Conservation (phyloP, 2,888 invertebrate species). For the Cremastinae sp. region DNA sequence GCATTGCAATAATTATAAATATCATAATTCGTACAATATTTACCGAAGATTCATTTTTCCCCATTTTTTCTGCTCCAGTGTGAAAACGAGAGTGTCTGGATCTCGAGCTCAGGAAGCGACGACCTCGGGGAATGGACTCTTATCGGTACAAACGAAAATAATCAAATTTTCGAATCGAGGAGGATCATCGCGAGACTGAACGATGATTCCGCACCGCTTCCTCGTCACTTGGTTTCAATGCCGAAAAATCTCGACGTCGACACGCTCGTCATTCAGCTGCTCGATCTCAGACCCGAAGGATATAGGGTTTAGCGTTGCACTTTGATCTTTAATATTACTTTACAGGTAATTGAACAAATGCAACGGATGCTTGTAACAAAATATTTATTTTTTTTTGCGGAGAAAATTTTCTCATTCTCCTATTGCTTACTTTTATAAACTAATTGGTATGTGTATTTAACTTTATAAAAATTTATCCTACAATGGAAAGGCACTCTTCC, state of each 20-base stretch:
- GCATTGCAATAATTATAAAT: too few species aligned
- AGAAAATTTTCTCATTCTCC: background rate
- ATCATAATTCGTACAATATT: background rate
- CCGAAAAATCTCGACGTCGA: conserved; percentile 67
- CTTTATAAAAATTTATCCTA: too few species aligned
- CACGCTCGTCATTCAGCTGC: conserved; percentile 64
- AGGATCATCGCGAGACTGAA: conserved; percentile 70
- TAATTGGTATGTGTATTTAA: background rate
- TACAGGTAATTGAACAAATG: background rate
- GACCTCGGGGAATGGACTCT: conserved; percentile 73
- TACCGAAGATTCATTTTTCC: conserved; percentile 1
- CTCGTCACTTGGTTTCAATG: conserved; percentile 68
- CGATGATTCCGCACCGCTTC: conserved; percentile 61
- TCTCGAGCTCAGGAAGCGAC: conserved; percentile 63
- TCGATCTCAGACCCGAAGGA: conserved; percentile 63
- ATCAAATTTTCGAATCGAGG: conserved; percentile 68
- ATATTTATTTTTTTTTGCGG: conserved; percentile 50
- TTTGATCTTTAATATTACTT: background rate
- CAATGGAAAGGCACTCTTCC: too few species aligned
- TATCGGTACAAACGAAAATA: conserved; percentile 65
- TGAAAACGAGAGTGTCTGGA: conserved; percentile 68
- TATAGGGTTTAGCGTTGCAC: conserved; percentile 53
- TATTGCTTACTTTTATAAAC: background rate
- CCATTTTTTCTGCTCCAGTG: conserved; percentile 61
- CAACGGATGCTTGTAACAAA: conserved; percentile 62